Evolutionary conservation across 2,888 invertebrate species (phyloP).

Genomic region (Phortica okadai): DNA sequence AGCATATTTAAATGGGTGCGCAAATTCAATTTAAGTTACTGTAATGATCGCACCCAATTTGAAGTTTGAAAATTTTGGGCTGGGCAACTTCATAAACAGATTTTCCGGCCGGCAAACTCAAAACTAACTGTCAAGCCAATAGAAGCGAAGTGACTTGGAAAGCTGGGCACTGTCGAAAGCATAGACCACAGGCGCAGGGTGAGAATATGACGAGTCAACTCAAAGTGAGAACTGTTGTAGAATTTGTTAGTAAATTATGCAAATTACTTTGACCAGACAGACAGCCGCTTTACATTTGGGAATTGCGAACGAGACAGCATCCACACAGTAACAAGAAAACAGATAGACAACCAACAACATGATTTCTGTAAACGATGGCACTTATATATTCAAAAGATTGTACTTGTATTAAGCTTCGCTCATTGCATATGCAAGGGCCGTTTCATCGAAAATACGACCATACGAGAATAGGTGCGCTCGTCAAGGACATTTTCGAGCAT

Average conservation of each 20-base stretch:
- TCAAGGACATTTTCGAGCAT: no score
- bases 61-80: constrained; percentile 53
- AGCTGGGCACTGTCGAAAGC: not conserved
- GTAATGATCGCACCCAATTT: not conserved
- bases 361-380: constrained; percentile 62
- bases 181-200: not conserved
- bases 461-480: no score
- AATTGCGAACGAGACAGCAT: constrained; percentile 44
- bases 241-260: constrained; percentile 63
- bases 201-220: constrained; percentile 3
- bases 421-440: constrained; percentile 1
- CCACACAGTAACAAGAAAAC: not conserved
- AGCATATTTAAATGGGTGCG: constrained; percentile 46
- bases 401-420: constrained; percentile 41
- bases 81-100: constrained; percentile 57
- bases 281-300: constrained; percentile 60
- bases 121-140: constrained; percentile 15
- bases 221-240: constrained; percentile 5
- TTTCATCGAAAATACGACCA: no score
- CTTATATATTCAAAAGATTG: constrained; percentile 63
- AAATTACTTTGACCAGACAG: constrained; percentile 60
- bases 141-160: constrained; percentile 8
- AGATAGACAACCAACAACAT: constrained; percentile 51
- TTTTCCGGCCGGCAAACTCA: constrained; percentile 41
- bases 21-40: constrained; percentile 52